These are phyloP conservation scores for Rattus rattus DNA, from an alignment of 2,113 vertebrate species.

Conservation along the genomic window DNA sequence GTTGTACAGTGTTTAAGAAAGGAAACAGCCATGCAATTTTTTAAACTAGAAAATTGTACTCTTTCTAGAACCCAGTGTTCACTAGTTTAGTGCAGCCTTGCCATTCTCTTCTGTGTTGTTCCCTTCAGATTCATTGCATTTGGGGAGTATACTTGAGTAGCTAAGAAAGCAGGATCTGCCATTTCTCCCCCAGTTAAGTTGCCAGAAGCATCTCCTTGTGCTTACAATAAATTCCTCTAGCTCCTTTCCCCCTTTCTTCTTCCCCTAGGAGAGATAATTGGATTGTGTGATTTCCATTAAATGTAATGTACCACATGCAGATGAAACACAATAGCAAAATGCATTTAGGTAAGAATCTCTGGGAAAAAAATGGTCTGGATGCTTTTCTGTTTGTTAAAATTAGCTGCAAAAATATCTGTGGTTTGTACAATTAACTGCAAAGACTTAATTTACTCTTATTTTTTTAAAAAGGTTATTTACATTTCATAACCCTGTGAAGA, in stretches of 20 bases:
- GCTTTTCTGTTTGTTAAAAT: slow-evolving; percentile 74
- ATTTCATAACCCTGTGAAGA: slow-evolving; percentile 53
- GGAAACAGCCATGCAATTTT: neutral
- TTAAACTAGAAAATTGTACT: neutral
- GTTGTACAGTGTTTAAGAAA: neutral
- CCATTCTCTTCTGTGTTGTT: neutral
- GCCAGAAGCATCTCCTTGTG: slow-evolving; percentile 57
- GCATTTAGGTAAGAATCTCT: slow-evolving; percentile 75
- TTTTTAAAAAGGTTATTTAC: neutral
- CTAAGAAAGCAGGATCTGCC: slow-evolving; percentile 6
- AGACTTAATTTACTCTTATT: slow-evolving; percentile 54
- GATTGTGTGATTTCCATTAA: slow-evolving; percentile 82
- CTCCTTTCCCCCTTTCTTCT: slow-evolving; percentile 54
- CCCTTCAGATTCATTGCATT: neutral
- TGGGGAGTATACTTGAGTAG: neutral
- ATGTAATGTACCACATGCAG: slow-evolving; percentile 80
- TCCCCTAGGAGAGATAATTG: slow-evolving; percentile 79
- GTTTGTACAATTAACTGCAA: slow-evolving; percentile 58
- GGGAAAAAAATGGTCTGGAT: slow-evolving; percentile 60
- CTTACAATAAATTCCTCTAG: slow-evolving; percentile 67
- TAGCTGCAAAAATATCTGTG: slow-evolving; percentile 73
- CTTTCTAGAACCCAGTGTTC: neutral
- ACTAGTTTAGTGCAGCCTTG: neutral
- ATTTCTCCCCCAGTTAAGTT: slow-evolving; percentile 41
- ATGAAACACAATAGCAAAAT: slow-evolving; percentile 82